These are phyloP conservation scores for Lepus americanus DNA, from an alignment of 2,113 vertebrate species.

Conservation along the genomic window DNA sequence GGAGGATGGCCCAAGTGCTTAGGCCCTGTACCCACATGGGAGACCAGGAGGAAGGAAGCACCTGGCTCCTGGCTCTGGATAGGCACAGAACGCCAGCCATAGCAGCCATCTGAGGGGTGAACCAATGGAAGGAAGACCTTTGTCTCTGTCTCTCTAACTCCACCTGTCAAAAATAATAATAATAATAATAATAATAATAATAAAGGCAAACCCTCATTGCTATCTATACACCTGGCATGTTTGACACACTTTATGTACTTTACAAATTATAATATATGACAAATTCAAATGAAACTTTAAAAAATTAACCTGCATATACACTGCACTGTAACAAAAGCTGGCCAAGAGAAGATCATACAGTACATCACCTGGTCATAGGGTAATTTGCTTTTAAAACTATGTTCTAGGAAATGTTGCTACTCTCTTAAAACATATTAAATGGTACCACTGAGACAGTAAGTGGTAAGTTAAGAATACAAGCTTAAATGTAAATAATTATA, in stretches of 20 bases:
- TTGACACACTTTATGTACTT: slow-evolving; percentile 17
- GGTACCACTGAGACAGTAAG: slow-evolving; percentile 9
- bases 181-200: neutral
- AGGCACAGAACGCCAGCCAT: no score
- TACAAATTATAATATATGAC: neutral
- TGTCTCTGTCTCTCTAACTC: no score
- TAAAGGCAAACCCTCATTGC: neutral
- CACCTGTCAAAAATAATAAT: no score
- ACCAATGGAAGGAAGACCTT: no score
- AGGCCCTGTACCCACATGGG: no score
- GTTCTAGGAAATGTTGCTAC: neutral
- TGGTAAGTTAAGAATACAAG: neutral
- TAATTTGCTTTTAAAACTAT: neutral
- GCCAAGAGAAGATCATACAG: neutral
- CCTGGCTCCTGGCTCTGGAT: no score
- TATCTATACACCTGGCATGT: neutral
- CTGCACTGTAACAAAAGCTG: neutral
- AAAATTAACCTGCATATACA: neutral
- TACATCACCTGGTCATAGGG: neutral
- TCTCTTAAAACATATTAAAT: slow-evolving; percentile 44
- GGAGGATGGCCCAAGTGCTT: no score
- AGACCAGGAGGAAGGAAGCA: no score
- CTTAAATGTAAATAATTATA: neutral
- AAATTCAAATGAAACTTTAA: slow-evolving; percentile 1
- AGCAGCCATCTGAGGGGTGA: no score